Conservation (phyloP, 2,113 vertebrate genomes). For the Petroica traversi region DNA sequence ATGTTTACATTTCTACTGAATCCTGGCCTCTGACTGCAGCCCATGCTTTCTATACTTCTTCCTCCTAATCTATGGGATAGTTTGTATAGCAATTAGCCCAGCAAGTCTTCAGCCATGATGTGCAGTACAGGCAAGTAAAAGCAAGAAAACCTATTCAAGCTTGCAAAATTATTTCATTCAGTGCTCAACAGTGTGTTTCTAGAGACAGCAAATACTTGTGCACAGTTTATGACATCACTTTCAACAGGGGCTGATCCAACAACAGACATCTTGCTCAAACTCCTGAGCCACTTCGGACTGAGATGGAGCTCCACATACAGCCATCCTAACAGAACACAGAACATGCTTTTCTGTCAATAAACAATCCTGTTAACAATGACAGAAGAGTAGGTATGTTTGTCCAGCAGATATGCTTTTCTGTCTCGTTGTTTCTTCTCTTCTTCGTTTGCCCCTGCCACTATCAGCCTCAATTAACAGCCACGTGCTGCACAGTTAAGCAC, state of each 20-base stretch:
- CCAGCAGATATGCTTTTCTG: not conserved
- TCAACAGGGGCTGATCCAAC: not conserved
- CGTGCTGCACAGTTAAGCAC: not conserved
- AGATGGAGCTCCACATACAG: fast-evolving
- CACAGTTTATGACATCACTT: not conserved
- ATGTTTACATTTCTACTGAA: not conserved
- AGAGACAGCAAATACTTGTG: not conserved
- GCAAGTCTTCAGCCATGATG: not conserved
- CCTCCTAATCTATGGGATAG: not conserved
- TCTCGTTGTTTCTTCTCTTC: not conserved
- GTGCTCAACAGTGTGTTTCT: not conserved
- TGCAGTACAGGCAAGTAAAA: not conserved
- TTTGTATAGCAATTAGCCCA: not conserved
- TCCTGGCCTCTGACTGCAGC: not conserved
- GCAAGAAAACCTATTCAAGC: not conserved
- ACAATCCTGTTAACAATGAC: not conserved
- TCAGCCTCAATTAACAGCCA: not conserved
- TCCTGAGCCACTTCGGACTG: not conserved
- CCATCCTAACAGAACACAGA: not conserved
- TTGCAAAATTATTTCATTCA: not conserved
- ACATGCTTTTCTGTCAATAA: not conserved
- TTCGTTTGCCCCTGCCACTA: fast-evolving
- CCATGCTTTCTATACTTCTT: not conserved
- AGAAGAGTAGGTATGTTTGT: not conserved
- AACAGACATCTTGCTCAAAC: not conserved